phyloP scores from a whole-genome alignment of 53 echinoderm and acorn worm genomes.

The Crossaster papposus region DNA sequence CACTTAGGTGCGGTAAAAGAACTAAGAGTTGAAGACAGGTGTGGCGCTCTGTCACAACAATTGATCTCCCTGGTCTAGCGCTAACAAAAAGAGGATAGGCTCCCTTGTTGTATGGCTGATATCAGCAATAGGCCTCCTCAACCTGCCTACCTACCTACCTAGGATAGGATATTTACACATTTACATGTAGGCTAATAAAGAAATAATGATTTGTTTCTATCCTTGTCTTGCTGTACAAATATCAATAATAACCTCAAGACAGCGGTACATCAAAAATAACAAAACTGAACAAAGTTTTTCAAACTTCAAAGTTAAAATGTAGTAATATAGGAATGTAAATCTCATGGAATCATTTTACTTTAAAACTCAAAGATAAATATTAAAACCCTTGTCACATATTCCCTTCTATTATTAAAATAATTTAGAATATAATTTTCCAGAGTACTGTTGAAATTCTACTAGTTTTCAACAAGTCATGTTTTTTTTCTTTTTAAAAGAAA shows the following conservation, averaged over 20 bases:
- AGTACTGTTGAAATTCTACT: slow-evolving; percentile 48
- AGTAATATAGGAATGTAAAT: background rate
- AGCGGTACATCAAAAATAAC: background rate
- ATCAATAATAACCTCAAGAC: background rate
- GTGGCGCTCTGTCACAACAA: too few relatives aligned
- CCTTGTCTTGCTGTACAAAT: too few relatives aligned
- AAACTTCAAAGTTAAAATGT: background rate
- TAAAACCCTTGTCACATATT: background rate
- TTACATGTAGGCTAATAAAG: background rate
- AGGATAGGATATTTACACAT: background rate
- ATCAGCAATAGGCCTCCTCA: too few relatives aligned
- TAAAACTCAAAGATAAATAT: background rate
- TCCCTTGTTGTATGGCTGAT: too few relatives aligned
- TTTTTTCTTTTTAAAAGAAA: slow-evolving; percentile 11
- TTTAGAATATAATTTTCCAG: background rate
- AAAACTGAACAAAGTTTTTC: background rate
- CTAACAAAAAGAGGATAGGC: too few relatives aligned
- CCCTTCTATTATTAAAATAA: background rate
- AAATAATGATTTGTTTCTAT: background rate
- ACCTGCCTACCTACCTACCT: too few relatives aligned
- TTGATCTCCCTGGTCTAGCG: too few relatives aligned
- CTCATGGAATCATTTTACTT: background rate
- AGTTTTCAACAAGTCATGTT: background rate
- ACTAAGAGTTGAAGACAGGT: too few relatives aligned
- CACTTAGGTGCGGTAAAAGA: too few relatives aligned